Evolutionary conservation across 2,888 invertebrate species (phyloP), one percentile per base, ranked within the genome.

Genomic region (Hyalella azteca): DNA sequence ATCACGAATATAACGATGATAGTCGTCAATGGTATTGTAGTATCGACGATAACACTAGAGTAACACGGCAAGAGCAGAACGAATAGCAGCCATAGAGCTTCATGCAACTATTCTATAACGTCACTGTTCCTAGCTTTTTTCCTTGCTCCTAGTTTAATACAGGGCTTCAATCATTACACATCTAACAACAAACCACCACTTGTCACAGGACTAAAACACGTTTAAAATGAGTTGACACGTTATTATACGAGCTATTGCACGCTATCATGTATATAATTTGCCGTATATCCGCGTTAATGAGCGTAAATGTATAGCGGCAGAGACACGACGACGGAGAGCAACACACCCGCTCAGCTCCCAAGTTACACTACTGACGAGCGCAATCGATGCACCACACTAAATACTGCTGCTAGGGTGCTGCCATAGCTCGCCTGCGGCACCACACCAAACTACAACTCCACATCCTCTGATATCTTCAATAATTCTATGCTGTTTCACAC

Each of bases 351-450:
- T 66, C 66, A 66, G 66, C 66, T 36, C 36, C 66, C 66, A 36
- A 32, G 66, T 66, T 66, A 66, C 66, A 66, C 66, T 66, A 66
- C 66, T 66, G 66, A 66, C 66, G 66, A 66, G 66, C 66, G 32
- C 66, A 66, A 66, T 66, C 66, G 66, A 66, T 66, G 66, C 66
- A 66, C 66, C 66, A 66, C 66, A 66, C 66, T 66, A 66, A 66
- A 66, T 66, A 66, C 66, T 66, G 66, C 66, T 66, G 66, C 66
- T 66, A 32, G 66, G 66, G 66, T 66, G 66, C 66, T 66, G 66
- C 66, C 66, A 66, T 36, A 36, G 66, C 66, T 66, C 66, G 66
- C 36, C 36, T 32, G 66, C 66, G 66, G 66, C 36, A 66, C 66
- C 36, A 36, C 36, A 5, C 36, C 66, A 66, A 66, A 66, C 66